Percentiles rank a stretch among this genome's conserved stretches.
Evolutionary conservation across 2,888 invertebrate species (phyloP).

Genomic region (Pachydiplax longipennis): DNA sequence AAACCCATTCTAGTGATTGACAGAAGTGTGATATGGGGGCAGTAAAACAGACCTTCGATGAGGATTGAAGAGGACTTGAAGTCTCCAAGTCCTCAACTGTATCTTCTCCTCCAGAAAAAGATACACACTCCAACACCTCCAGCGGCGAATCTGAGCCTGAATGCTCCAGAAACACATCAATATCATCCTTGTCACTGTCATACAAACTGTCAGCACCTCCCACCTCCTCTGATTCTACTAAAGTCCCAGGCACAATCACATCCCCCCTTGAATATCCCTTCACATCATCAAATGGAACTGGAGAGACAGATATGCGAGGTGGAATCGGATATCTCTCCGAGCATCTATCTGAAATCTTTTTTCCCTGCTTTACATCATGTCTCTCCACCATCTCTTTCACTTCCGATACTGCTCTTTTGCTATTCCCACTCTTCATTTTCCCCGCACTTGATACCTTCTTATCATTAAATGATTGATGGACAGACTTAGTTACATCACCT

Average conservation of each 20-base stretch:
- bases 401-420: neutral
- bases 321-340: conserved; percentile 10
- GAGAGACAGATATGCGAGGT: conserved; percentile 25
- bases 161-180: conserved; percentile 58
- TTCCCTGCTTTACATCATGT: neutral
- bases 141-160: conserved; percentile 34
- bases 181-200: conserved; percentile 68
- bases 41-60: conserved; percentile 22
- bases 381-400: neutral
- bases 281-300: conserved; percentile 50
- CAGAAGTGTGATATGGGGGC: neutral
- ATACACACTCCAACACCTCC: conserved; percentile 31
- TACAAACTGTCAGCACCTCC: conserved; percentile 68
- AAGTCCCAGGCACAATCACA: conserved; percentile 48
- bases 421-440: neutral
- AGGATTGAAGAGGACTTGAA: neutral
- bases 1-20: neutral
- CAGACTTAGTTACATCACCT: neutral
- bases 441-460: neutral
- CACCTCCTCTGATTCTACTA: conserved; percentile 53
- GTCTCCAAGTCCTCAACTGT: neutral
- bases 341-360: neutral
- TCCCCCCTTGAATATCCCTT: conserved; percentile 52
- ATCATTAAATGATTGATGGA: neutral
- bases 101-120: conserved; percentile 38